Percentiles rank a stretch among this genome's conserved stretches.
phyloP scores from a whole-genome alignment of 2,113 vertebrate species.

The Apus apus region DNA sequence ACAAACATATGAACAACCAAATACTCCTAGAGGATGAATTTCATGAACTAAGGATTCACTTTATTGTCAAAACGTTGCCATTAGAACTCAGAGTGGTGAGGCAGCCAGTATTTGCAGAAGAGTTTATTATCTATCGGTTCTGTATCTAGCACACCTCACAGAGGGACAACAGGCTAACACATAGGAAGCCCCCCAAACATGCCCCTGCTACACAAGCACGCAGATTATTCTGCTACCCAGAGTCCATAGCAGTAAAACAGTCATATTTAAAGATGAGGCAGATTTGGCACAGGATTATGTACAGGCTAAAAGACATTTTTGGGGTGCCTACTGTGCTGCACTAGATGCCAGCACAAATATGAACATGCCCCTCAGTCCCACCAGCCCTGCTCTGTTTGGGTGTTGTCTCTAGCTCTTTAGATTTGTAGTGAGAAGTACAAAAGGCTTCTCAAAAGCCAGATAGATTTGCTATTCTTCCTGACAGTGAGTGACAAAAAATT shows the following conservation, averaged over 20 bases:
- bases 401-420: neutral
- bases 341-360: neutral
- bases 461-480: neutral
- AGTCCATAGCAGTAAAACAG: accelerated
- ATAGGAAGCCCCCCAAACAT: accelerated
- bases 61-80: neutral
- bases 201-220: neutral
- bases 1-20: neutral
- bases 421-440: neutral
- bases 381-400: neutral
- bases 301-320: neutral
- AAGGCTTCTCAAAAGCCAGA: neutral
- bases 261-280: neutral
- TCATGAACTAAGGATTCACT: neutral
- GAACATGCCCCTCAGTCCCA: neutral
- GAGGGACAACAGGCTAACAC: neutral
- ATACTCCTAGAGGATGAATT: neutral
- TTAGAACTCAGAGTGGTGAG: neutral
- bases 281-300: neutral
- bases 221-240: neutral
- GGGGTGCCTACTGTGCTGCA: neutral
- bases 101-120: neutral
- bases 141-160: neutral
- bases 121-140: neutral
- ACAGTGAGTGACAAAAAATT: neutral